A percentile compares a stretch with the other conserved stretches of the same genome.
Conservation (phyloP, 2,113 vertebrate genomes). For the Balaeniceps rex region DNA sequence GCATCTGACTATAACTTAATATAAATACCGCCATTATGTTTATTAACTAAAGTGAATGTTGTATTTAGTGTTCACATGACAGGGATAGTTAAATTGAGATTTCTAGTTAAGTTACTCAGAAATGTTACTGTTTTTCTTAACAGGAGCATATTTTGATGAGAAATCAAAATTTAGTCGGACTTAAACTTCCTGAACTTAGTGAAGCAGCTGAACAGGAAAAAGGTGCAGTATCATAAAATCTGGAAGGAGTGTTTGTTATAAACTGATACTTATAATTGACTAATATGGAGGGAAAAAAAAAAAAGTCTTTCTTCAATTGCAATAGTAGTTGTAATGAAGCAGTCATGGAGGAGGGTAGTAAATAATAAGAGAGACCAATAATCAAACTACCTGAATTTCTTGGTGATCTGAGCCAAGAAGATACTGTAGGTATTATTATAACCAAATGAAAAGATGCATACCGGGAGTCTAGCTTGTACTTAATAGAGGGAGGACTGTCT, state of each 20-base stretch:
- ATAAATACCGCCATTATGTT: background rate
- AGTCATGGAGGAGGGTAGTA: background rate
- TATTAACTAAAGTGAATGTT: background rate
- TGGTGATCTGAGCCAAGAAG: background rate
- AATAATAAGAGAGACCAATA: background rate
- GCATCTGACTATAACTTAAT: background rate
- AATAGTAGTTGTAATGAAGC: background rate
- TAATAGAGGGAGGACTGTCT: background rate
- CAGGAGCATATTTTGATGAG: constrained; percentile 95
- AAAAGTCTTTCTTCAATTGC: background rate
- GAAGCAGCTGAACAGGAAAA: constrained; percentile 93
- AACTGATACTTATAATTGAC: background rate
- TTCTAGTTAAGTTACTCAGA: background rate
- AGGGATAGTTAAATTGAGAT: background rate
- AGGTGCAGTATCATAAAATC: constrained; percentile 74
- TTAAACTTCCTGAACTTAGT: constrained; percentile 92
- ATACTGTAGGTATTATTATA: background rate
- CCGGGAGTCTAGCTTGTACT: background rate
- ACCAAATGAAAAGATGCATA: background rate
- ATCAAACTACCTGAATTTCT: background rate
- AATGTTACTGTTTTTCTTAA: constrained; percentile 30
- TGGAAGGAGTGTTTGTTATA: background rate
- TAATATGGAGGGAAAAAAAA: no score
- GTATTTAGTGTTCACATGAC: background rate
- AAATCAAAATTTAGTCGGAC: constrained; percentile 88